Evolutionary conservation across 2,797 vertebrate genomes (phyloP), one percentile per base, ranked within the genome.

Genomic region (Cyclopterus lumpus): DNA sequence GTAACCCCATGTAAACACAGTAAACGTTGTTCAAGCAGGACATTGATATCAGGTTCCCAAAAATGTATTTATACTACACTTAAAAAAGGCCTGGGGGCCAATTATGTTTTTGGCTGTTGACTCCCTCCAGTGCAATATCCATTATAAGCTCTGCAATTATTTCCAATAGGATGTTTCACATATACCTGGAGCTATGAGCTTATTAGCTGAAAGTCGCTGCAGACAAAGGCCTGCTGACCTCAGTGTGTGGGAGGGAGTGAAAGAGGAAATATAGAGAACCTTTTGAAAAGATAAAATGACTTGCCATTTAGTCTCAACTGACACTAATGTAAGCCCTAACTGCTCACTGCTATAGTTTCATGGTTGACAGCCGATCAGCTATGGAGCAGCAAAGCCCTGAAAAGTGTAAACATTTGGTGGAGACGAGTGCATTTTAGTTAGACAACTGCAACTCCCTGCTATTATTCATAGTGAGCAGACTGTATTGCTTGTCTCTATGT

Each of bases 151-250:
- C 58, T 46, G 36, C 5, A 44, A 65, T 40, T 8, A 65, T 46
- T 66, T 75, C n/a, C 30, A 49, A 51, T 30, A 9, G 40, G 14
- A 20, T 26, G 20, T 20, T 53, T 48, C 46, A 15, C 40, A 60
- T 9, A 44, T 30, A 57, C 65, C 42, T 32, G 36, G 26, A 65
- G 62, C 46, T 71, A 48, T 67, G 57, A 60, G 57, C 22, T 65
- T 68, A 60, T 78, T 54, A 71, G 51, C 46, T 72, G 46, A 22
- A 82, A 66, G 58, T 73, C 3, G 22, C 14, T 14, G 55, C n/a
- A 58, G 61, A 82, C 70, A 77, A 77, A 85, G 63, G 55, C 40
- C 57, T 42, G 57, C 71, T 83, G 73, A 81, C 70, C 77, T 85
- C 30, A 48, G 38, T 71, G 69, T 66, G 83, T 77, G 72, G 77